These are phyloP conservation scores for Bombus turneri DNA, from an alignment of 1,140 invertebrate species.

Conservation along the genomic window DNA sequence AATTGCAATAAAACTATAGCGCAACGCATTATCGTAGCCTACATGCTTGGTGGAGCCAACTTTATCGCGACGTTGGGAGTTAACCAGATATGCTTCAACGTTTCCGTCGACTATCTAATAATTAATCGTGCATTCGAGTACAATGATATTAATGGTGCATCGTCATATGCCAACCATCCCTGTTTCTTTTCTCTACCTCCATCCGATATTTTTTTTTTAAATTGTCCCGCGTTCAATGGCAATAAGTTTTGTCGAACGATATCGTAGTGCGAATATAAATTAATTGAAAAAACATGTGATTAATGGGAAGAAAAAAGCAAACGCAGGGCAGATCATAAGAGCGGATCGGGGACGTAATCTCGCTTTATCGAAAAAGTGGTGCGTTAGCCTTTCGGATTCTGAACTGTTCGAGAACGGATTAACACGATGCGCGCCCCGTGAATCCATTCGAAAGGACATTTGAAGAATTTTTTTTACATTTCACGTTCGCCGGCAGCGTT, in stretches of 20 bases:
- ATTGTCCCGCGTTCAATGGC: slow-evolving; percentile 20
- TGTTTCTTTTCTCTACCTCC: not conserved
- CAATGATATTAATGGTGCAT: not conserved
- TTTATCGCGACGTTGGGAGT: slow-evolving; percentile 47
- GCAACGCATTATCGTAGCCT: slow-evolving; percentile 13
- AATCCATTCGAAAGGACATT: not conserved
- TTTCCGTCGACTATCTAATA: slow-evolving; percentile 37
- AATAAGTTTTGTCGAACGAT: slow-evolving; percentile 33
- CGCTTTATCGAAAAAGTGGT: slow-evolving; percentile 70
- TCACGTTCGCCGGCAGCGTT: not conserved
- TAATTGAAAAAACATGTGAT: slow-evolving; percentile 73
- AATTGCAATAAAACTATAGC: slow-evolving; percentile 13
- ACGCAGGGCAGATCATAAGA: slow-evolving; percentile 18
- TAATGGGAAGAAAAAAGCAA: slow-evolving; percentile 55
- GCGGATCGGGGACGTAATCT: slow-evolving; percentile 61
- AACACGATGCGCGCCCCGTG: slow-evolving; percentile 16
- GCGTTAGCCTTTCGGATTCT: slow-evolving; percentile 70
- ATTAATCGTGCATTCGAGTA: slow-evolving; percentile 10
- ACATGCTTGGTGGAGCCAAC: slow-evolving; percentile 9
- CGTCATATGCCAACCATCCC: not conserved
- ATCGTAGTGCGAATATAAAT: slow-evolving; percentile 53
- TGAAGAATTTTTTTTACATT: not conserved
- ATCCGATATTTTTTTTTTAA: not conserved
- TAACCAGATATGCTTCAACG: slow-evolving; percentile 45
- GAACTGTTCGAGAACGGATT: slow-evolving; percentile 69